These are phyloP conservation scores for Eupleurogrammus muticus DNA, from an alignment of 2,797 vertebrate genomes.

Conservation along the genomic window DNA sequence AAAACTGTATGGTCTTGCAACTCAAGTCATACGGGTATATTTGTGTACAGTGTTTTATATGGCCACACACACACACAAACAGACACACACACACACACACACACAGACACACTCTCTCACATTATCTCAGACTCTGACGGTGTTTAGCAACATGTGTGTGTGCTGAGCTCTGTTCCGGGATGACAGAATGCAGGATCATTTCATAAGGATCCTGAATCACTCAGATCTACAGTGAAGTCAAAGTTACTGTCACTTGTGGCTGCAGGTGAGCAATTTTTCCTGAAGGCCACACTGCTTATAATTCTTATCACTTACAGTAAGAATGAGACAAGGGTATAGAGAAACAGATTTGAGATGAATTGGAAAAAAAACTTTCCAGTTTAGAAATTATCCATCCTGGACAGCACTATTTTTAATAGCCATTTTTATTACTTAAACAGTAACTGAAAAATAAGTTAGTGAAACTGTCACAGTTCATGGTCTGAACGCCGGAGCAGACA, in stretches of 20 bases:
- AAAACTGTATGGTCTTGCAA: neutral
- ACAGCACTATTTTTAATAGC: neutral
- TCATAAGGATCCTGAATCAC: constrained; percentile 2
- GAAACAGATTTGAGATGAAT: neutral
- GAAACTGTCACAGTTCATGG: too few relatives aligned
- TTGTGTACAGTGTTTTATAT: neutral
- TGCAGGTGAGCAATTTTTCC: neutral
- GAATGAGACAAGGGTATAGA: neutral
- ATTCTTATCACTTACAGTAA: neutral
- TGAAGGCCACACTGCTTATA: neutral
- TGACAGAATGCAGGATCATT: constrained; percentile 12
- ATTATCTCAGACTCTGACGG: neutral
- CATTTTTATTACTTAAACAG: too few relatives aligned
- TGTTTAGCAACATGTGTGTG: neutral
- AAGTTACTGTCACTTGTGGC: neutral
- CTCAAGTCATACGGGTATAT: constrained; percentile 5
- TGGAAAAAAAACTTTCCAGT: neutral
- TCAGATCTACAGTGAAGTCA: neutral
- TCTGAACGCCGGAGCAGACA: too few relatives aligned
- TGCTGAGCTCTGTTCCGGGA: constrained; percentile 13
- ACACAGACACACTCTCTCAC: too few relatives aligned
- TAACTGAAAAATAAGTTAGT: too few relatives aligned
- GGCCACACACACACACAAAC: neutral
- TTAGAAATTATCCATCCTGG: neutral
- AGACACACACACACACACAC: neutral